A percentile compares a stretch with the other conserved stretches of the same genome.
These are phyloP conservation scores for Heliconius melpomene DNA, from an alignment of 1,140 invertebrate species.

Conservation along the genomic window DNA sequence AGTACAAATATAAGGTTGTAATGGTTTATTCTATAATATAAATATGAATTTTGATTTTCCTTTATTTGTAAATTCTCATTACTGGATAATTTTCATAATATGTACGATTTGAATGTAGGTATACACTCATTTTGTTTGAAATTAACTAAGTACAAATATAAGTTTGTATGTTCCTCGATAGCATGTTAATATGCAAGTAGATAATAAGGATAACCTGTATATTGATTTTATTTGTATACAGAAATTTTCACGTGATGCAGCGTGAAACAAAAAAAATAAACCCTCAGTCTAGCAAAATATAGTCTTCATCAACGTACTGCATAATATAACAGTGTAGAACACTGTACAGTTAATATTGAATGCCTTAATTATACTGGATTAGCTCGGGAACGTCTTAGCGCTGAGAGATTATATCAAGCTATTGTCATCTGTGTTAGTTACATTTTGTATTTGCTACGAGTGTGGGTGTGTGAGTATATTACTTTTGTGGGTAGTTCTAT, in stretches of 20 bases:
- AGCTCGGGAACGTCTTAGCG: slow-evolving; percentile 19
- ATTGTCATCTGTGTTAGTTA: slow-evolving; percentile 16
- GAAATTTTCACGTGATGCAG: not conserved
- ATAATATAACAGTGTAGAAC: slow-evolving; percentile 27
- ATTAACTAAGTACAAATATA: too few relatives aligned
- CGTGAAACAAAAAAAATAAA: not conserved
- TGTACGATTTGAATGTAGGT: too few relatives aligned
- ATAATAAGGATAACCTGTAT: too few relatives aligned
- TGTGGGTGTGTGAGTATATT: not conserved
- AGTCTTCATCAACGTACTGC: slow-evolving; percentile 12
- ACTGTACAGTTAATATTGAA: slow-evolving; percentile 39
- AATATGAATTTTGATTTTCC: too few relatives aligned
- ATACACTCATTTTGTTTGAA: too few relatives aligned
- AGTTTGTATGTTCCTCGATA: too few relatives aligned
- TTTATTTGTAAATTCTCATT: too few relatives aligned
- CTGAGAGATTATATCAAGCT: slow-evolving; percentile 29
- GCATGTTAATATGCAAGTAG: too few relatives aligned
- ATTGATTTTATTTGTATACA: too few relatives aligned
- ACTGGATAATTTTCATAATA: too few relatives aligned
- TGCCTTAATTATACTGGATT: slow-evolving; percentile 40
- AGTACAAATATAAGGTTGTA: too few relatives aligned
- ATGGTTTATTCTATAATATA: too few relatives aligned
- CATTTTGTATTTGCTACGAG: not conserved
- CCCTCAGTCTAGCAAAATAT: not conserved
- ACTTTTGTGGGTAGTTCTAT: not conserved